Evolutionary conservation across 2,888 invertebrate genomes (phyloP).

Genomic region (Brachyptera risi): DNA sequence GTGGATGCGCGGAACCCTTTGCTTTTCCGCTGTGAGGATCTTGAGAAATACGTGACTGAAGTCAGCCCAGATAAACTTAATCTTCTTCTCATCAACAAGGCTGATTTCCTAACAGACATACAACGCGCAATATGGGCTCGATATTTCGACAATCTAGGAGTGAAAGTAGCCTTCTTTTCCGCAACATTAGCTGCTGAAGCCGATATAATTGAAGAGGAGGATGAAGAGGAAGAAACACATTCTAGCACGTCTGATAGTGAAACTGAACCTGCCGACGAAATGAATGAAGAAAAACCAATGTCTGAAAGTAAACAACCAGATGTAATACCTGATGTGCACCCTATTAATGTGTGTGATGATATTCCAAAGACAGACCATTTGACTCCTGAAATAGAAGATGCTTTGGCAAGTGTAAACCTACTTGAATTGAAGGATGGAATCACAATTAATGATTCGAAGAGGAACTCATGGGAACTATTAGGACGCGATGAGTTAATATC

Average conservation of each 20-base stretch:
- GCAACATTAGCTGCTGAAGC: constrained; percentile 62
- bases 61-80: constrained; percentile 66
- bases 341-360: no score
- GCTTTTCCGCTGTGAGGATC: constrained; percentile 86
- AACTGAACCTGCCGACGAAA: constrained; percentile 26
- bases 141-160: constrained; percentile 68
- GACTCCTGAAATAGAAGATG: no score
- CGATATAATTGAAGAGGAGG: constrained; percentile 39
- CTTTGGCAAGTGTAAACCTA: background rate
- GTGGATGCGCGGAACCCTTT: constrained; percentile 96
- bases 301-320: constrained; percentile 1
- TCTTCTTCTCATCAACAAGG: constrained; percentile 90
- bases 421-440: background rate
- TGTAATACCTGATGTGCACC: no score
- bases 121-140: constrained; percentile 83
- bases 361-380: no score
- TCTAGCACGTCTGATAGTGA: constrained; percentile 36
- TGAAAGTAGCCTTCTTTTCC: constrained; percentile 87
- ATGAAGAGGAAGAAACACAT: constrained; percentile 39
- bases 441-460: background rate
- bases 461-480: constrained; percentile 58
- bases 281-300: constrained; percentile 23
- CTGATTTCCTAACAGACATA: constrained; percentile 78
- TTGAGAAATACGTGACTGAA: constrained; percentile 82
- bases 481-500: constrained; percentile 65